Evolutionary conservation across 1,140 invertebrate species (phyloP).

Genomic region (Mercenaria mercenaria): DNA sequence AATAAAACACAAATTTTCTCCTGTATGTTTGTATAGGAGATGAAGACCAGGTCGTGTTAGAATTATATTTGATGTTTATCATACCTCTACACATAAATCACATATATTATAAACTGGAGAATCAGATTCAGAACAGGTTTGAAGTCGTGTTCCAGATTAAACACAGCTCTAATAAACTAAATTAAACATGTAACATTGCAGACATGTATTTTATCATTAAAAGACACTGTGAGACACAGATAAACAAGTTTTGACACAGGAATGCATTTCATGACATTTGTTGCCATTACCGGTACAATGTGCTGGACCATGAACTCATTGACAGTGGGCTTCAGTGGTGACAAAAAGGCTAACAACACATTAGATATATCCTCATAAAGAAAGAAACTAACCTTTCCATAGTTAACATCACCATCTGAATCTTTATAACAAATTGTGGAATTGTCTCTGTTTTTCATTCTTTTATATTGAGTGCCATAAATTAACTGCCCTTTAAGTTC

Average conservation of each 20-base stretch:
- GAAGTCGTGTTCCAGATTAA: no score
- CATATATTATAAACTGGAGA: no score
- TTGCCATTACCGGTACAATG: slow-evolving; percentile 4
- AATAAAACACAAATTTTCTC: no score
- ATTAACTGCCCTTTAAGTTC: not conserved
- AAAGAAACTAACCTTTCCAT: slow-evolving; percentile 2
- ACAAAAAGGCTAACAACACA: not conserved
- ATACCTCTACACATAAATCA: no score
- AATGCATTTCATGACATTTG: not conserved
- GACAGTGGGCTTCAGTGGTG: not conserved
- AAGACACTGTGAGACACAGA: not conserved
- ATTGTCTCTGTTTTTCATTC: slow-evolving; percentile 15
- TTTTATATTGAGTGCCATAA: slow-evolving; percentile 5
- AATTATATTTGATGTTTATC: no score
- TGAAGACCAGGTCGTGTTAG: no score
- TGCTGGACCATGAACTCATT: slow-evolving; percentile 6
- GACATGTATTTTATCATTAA: not conserved
- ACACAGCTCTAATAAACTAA: no score
- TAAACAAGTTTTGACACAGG: no score
- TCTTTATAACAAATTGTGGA: not conserved
- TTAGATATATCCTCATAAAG: slow-evolving; percentile 2
- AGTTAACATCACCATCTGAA: not conserved
- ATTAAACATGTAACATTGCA: no score
- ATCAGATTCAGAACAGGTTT: no score
- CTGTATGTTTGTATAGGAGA: no score